phyloP scores from a whole-genome alignment of 2,113 vertebrate genomes.

The Epinephelus moara region DNA sequence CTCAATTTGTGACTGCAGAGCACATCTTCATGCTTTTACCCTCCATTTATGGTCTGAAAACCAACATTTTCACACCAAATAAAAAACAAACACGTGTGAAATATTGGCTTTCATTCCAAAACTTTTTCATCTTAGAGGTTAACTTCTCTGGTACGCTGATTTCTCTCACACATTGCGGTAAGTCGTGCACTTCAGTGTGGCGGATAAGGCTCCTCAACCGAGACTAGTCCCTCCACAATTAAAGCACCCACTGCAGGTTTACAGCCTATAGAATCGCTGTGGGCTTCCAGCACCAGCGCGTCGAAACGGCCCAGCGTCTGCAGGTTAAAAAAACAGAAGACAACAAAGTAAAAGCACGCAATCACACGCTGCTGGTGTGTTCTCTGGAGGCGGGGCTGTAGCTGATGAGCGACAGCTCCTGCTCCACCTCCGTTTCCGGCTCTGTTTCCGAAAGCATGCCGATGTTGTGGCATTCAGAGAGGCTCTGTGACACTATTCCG shows the following conservation, averaged over 20 bases:
- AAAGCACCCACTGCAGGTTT: slow-evolving; percentile 4
- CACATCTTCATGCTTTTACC: slow-evolving; percentile 1
- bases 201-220: slow-evolving; percentile 16
- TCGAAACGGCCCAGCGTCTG: slow-evolving; percentile 1
- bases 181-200: slow-evolving; percentile 14
- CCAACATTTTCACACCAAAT: slow-evolving; percentile 23
- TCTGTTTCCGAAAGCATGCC: slow-evolving; percentile 80
- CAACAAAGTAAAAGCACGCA: not conserved
- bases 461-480: slow-evolving; percentile 56
- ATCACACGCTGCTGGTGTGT: slow-evolving; percentile 93
- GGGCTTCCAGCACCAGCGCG: not conserved
- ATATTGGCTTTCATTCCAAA: slow-evolving; percentile 40
- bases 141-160: not conserved
- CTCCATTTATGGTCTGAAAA: slow-evolving; percentile 11
- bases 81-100: slow-evolving; percentile 13
- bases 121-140: not conserved
- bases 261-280: not conserved
- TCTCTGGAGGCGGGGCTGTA: slow-evolving; percentile 86
- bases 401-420: slow-evolving; percentile 90
- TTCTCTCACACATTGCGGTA: not conserved
- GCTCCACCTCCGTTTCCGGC: slow-evolving; percentile 87
- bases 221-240: slow-evolving; percentile 19
- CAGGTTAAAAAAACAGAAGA: slow-evolving; percentile 1
- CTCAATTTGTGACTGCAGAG: not conserved
- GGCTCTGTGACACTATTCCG: slow-evolving; percentile 57